These are phyloP conservation scores for Pedetes capensis DNA, from an alignment of 2,113 vertebrate genomes.

Conservation along the genomic window DNA sequence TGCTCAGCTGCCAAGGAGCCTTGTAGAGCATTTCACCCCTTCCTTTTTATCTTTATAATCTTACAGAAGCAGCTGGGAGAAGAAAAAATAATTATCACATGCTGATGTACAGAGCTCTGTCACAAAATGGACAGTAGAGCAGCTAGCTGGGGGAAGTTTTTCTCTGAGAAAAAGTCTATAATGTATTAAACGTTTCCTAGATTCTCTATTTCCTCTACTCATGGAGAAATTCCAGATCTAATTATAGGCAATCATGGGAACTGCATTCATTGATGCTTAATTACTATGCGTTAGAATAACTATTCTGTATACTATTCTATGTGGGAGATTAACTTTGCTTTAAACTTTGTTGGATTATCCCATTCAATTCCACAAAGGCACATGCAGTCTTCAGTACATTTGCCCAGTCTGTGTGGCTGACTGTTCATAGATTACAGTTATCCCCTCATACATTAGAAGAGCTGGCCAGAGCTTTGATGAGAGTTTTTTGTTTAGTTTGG, in stretches of 20 bases:
- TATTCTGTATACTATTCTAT: neutral
- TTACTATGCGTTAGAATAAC: neutral
- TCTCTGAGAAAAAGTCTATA: conserved; percentile 17
- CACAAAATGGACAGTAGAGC: neutral
- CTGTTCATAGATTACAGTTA: neutral
- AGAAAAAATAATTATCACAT: neutral
- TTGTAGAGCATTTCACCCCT: neutral
- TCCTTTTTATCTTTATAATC: neutral
- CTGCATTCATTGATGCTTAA: conserved; percentile 16
- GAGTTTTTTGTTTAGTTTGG: no score
- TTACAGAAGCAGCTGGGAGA: neutral
- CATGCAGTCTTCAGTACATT: neutral
- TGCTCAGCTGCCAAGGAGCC: neutral
- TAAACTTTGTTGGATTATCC: neutral
- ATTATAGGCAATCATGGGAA: conserved; percentile 46
- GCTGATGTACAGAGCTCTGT: neutral
- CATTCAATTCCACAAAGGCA: neutral
- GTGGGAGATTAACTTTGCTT: neutral
- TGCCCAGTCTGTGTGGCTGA: neutral
- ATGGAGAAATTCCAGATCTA: conserved; percentile 49
- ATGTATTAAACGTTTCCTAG: neutral
- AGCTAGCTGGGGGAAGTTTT: neutral
- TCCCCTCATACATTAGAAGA: neutral
- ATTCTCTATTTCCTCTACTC: neutral
- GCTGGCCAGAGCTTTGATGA: neutral